Conservation (phyloP, 2,888 invertebrate genomes). For the Candidula unifasciata region DNA sequence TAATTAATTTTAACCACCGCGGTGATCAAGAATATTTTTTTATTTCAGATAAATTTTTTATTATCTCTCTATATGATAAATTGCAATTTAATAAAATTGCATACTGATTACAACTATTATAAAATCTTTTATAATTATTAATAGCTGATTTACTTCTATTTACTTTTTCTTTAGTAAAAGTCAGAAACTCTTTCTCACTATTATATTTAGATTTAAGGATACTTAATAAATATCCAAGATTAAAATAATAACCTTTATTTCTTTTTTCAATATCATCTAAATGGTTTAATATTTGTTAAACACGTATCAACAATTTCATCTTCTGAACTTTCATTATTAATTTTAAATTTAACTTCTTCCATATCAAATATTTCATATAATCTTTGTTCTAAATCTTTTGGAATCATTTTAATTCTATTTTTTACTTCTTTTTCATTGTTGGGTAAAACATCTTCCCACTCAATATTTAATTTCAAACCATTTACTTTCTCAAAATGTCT, state of each 20-base stretch:
- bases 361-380: constrained; percentile 4
- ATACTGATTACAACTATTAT: neutral
- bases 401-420: neutral
- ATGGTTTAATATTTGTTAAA: no score
- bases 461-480: neutral
- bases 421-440: no score
- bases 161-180: neutral
- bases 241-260: neutral
- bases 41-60: no score
- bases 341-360: no score
- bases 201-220: constrained; percentile 6
- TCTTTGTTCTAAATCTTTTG: constrained; percentile 9
- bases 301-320: no score
- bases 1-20: no score
- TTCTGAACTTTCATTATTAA: neutral
- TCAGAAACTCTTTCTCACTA: constrained; percentile 3
- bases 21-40: no score
- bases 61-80: constrained; percentile 5
- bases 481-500: neutral
- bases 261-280: neutral
- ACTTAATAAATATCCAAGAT: no score
- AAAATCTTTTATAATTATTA: neutral
- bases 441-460: neutral
- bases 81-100: neutral
- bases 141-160: neutral